Conservation (phyloP, 2,888 invertebrate genomes). For the Leptodirus hochenwartii region DNA sequence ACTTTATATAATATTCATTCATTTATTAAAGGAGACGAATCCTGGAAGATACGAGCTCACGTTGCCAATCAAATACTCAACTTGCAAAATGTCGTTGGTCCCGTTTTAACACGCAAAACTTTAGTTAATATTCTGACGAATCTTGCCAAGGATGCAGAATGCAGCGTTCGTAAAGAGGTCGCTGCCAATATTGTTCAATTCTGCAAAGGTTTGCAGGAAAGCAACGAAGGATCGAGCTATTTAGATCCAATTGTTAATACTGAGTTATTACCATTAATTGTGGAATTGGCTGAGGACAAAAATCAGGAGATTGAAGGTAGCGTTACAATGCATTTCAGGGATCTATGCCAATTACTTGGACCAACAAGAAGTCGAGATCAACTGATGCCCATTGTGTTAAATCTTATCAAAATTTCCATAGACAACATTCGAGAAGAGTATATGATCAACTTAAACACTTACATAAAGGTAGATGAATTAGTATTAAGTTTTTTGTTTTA, state of each 20-base stretch:
- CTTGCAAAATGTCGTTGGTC: slow-evolving; percentile 9
- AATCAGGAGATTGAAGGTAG: slow-evolving; percentile 6
- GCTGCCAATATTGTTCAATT: slow-evolving; percentile 8
- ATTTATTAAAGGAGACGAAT: slow-evolving; percentile 1
- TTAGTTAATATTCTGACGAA: slow-evolving; percentile 4
- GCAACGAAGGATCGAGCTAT: slow-evolving; percentile 5
- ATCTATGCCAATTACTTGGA: slow-evolving; percentile 14
- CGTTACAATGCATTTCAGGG: slow-evolving; percentile 7
- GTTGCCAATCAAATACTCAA: slow-evolving; percentile 8
- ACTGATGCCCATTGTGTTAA: slow-evolving; percentile 19
- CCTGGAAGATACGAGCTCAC: slow-evolving; percentile 10
- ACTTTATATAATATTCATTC: too few species aligned
- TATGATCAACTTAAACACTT: slow-evolving; percentile 19
- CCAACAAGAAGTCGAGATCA: slow-evolving; percentile 18
- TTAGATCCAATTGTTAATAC: slow-evolving; percentile 8
- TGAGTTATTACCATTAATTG: slow-evolving; percentile 21
- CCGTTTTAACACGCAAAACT: slow-evolving; percentile 5
- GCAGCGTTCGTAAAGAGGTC: slow-evolving; percentile 7
- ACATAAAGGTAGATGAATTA: slow-evolving; percentile 14
- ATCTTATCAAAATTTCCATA: slow-evolving; percentile 19
- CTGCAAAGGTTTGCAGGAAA: slow-evolving; percentile 6
- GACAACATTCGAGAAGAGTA: slow-evolving; percentile 21
- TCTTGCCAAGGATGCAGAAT: slow-evolving; percentile 7
- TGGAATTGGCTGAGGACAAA: slow-evolving; percentile 7
- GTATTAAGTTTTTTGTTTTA: too few species aligned